phyloP scores from a whole-genome alignment of 2,113 vertebrate species.

The Oncorhynchus kisutch region DNA sequence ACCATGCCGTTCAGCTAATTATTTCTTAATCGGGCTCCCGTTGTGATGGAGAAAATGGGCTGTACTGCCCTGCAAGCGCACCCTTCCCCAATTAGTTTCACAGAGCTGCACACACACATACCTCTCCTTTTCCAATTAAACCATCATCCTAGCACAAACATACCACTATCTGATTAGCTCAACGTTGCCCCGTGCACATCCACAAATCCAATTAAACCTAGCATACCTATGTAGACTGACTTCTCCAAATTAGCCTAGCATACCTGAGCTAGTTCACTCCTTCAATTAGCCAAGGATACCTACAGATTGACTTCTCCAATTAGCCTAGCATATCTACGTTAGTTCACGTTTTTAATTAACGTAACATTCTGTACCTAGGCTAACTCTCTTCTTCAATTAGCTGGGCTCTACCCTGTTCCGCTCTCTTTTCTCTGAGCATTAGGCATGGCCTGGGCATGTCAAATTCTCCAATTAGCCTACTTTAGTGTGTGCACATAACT shows the following conservation, averaged over 20 bases:
- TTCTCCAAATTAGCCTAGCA: slow-evolving; percentile 9
- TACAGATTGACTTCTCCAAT: slow-evolving; percentile 6
- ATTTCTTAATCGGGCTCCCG: slow-evolving; percentile 59
- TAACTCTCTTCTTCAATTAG: slow-evolving; percentile 19
- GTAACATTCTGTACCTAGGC: slow-evolving; percentile 9
- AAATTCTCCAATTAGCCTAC: too few species aligned
- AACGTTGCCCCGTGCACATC: slow-evolving; percentile 29
- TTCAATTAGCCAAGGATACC: background rate
- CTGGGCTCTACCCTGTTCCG: background rate
- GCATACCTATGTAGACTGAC: slow-evolving; percentile 13
- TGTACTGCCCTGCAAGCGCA: slow-evolving; percentile 46
- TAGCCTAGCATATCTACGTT: background rate
- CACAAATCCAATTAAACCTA: slow-evolving; percentile 27
- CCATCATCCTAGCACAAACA: slow-evolving; percentile 21
- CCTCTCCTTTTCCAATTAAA: slow-evolving; percentile 44
- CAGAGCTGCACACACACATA: slow-evolving; percentile 27
- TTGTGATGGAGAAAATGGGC: slow-evolving; percentile 60
- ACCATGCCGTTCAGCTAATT: slow-evolving; percentile 62
- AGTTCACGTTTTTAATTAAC: slow-evolving; percentile 19
- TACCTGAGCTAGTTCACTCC: slow-evolving; percentile 20
- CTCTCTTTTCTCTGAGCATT: background rate
- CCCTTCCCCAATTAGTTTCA: slow-evolving; percentile 58
- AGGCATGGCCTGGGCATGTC: too few species aligned
- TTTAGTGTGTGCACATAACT: too few species aligned
- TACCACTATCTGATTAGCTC: slow-evolving; percentile 42